Percentiles rank a stretch among this genome's conserved stretches.
These are phyloP conservation scores for Hylaea fasciaria DNA, from an alignment of 2,888 invertebrate species.

Conservation along the genomic window DNA sequence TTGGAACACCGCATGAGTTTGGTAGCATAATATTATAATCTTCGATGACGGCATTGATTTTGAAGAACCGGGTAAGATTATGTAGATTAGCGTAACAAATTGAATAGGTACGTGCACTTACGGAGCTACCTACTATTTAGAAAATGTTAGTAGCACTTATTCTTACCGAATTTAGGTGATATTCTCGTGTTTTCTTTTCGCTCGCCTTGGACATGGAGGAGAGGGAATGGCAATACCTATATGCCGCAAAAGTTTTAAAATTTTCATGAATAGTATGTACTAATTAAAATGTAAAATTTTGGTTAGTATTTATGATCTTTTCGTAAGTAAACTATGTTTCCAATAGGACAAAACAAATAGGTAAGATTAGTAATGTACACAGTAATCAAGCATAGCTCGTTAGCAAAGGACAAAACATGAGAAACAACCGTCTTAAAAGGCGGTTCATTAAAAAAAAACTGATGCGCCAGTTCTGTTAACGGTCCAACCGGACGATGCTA, in stretches of 20 bases:
- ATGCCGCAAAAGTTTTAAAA: too few relatives aligned
- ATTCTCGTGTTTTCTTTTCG: too few relatives aligned
- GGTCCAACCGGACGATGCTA: slow-evolving; percentile 65
- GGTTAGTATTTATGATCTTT: too few relatives aligned
- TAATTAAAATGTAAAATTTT: too few relatives aligned
- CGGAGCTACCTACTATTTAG: too few relatives aligned
- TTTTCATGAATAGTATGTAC: too few relatives aligned
- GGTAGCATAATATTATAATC: slow-evolving; percentile 18
- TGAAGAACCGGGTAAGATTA: slow-evolving; percentile 6
- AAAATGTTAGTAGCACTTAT: too few relatives aligned
- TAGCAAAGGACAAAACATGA: slow-evolving; percentile 40
- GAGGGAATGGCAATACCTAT: too few relatives aligned
- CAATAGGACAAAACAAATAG: background rate
- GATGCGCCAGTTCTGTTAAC: slow-evolving; percentile 57
- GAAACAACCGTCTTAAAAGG: slow-evolving; percentile 35
- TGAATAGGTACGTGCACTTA: too few relatives aligned
- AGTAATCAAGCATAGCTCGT: slow-evolving; percentile 32
- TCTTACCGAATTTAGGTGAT: too few relatives aligned
- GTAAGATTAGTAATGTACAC: slow-evolving; percentile 8
- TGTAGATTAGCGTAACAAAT: background rate
- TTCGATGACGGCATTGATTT: slow-evolving; percentile 9
- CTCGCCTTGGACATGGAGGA: too few relatives aligned
- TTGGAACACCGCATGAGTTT: slow-evolving; percentile 17
- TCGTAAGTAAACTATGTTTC: too few relatives aligned
- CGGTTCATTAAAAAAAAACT: slow-evolving; percentile 52